Conservation (phyloP, 2,797 vertebrate species). For the Leptoclinus maculatus region DNA sequence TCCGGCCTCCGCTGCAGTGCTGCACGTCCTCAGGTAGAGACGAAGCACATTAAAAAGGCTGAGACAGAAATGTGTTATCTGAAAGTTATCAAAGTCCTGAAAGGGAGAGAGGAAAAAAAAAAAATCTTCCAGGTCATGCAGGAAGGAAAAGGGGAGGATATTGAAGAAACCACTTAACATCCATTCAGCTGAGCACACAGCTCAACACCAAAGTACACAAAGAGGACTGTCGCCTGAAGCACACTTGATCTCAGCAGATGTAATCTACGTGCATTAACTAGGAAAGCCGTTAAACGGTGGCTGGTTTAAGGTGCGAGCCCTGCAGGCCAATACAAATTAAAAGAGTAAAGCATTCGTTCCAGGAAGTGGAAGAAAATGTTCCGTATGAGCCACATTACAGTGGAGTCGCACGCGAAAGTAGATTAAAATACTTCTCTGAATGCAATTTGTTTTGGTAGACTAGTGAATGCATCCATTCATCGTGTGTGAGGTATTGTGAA, state of each 20-base stretch:
- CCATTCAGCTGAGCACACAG: neutral
- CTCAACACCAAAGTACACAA: neutral
- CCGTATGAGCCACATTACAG: slow-evolving; percentile 26
- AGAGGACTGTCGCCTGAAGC: neutral
- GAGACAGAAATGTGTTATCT: neutral
- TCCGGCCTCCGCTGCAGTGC: slow-evolving; percentile 10
- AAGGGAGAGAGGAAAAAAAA: slow-evolving; percentile 6
- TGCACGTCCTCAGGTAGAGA: neutral
- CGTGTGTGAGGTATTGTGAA: neutral
- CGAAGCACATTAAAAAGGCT: slow-evolving; percentile 2
- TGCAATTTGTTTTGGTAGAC: neutral
- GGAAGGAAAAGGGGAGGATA: no score
- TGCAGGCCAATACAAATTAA: slow-evolving; percentile 35
- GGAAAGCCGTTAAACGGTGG: slow-evolving; percentile 31
- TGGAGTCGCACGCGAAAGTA: neutral
- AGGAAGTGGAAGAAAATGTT: slow-evolving; percentile 73
- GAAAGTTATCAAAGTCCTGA: neutral
- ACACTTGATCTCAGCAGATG: neutral
- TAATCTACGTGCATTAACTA: slow-evolving; percentile 4
- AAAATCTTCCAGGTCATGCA: neutral
- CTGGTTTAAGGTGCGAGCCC: slow-evolving; percentile 38
- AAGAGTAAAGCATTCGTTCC: slow-evolving; percentile 37
- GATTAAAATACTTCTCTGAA: fast-evolving
- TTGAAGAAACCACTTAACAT: slow-evolving; percentile 12
- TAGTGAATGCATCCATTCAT: neutral